Conservation (phyloP, 1,140 invertebrate species). For the Hyles vespertilio region DNA sequence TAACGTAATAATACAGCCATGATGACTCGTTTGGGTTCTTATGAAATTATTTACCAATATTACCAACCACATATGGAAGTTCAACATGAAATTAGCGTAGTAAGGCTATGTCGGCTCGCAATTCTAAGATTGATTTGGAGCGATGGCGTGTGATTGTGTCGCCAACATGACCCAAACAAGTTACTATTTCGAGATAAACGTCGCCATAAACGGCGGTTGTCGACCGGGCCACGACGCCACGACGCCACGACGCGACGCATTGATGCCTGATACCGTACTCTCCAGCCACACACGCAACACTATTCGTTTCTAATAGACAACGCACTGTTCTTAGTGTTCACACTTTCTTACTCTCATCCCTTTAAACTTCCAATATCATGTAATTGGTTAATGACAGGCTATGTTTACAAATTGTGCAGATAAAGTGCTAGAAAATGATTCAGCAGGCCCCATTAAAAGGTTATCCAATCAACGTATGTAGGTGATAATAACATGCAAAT, state of each 20-base stretch:
- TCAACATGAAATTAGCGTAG: slow-evolving; percentile 7
- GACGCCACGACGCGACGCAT: slow-evolving; percentile 31
- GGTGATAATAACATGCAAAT: too few species aligned
- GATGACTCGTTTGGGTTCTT: too few species aligned
- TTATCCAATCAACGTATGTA: too few species aligned
- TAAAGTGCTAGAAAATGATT: too few species aligned
- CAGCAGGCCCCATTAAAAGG: too few species aligned
- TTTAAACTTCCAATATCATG: not conserved
- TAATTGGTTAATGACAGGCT: not conserved
- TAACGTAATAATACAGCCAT: too few species aligned
- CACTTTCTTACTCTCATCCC: slow-evolving; percentile 7
- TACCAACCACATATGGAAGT: not conserved
- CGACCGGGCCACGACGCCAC: slow-evolving; percentile 35
- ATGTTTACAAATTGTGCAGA: too few species aligned
- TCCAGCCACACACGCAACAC: slow-evolving; percentile 24
- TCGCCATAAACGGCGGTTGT: slow-evolving; percentile 59
- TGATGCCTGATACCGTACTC: slow-evolving; percentile 20
- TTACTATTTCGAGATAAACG: slow-evolving; percentile 71
- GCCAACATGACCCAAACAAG: slow-evolving; percentile 60
- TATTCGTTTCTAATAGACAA: slow-evolving; percentile 55
- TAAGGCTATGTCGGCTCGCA: slow-evolving; percentile 25
- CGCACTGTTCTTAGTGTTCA: slow-evolving; percentile 12
- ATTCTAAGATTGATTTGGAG: slow-evolving; percentile 54
- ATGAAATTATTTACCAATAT: too few species aligned
- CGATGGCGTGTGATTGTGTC: slow-evolving; percentile 61